Percentiles rank a stretch among this genome's conserved stretches.
phyloP scores from a whole-genome alignment of 2,113 vertebrate genomes.

The Lagopus muta region DNA sequence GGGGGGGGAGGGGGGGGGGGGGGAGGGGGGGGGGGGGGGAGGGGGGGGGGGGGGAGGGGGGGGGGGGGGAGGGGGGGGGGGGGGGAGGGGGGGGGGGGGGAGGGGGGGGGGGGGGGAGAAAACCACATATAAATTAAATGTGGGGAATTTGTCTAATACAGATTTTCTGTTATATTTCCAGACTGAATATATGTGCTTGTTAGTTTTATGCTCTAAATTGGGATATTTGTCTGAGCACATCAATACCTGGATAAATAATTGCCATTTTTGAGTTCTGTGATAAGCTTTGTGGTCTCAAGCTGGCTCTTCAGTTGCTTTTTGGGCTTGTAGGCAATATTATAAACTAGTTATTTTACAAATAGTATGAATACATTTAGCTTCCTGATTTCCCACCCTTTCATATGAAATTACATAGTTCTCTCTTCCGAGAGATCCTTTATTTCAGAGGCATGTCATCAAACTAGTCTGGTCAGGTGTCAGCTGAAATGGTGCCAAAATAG shows the following conservation, averaged over 20 bases:
- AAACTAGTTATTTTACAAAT: not conserved
- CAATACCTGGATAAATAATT: not conserved
- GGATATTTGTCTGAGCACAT: not conserved
- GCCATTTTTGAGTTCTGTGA: not conserved
- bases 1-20: no score
- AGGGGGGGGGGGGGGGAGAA: not conserved
- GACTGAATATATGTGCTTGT: not conserved
- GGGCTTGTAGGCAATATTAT: not conserved
- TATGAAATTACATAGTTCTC: not conserved
- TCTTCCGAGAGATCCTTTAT: not conserved
- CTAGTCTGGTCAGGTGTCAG: not conserved
- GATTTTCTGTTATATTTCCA: not conserved
- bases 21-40: no score
- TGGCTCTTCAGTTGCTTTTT: not conserved
- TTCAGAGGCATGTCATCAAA: not conserved
- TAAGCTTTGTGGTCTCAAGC: not conserved
- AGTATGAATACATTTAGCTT: not conserved
- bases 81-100: not conserved
- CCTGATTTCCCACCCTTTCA: not conserved
- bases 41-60: not conserved
- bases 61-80: not conserved
- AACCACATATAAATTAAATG: not conserved
- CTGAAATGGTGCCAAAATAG: not conserved
- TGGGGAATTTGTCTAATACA: not conserved
- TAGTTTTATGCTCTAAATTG: not conserved